These are phyloP conservation scores for Potorous gilbertii DNA, from an alignment of 2,797 vertebrate species.

Conservation along the genomic window DNA sequence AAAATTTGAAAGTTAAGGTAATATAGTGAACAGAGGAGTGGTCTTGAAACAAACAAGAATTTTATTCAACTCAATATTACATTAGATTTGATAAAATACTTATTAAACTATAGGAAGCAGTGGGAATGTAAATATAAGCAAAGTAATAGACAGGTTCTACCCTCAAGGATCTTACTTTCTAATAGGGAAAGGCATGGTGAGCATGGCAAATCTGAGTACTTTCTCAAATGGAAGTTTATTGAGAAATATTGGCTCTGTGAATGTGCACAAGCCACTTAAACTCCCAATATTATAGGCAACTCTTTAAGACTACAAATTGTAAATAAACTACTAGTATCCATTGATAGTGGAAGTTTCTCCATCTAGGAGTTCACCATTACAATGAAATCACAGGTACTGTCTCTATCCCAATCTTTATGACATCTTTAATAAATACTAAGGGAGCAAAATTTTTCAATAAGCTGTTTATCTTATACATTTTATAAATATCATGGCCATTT, in stretches of 20 bases:
- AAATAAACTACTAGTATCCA: neutral
- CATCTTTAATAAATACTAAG: neutral
- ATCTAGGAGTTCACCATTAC: neutral
- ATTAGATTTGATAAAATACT: neutral
- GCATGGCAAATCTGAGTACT: neutral
- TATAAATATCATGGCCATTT: neutral
- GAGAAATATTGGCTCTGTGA: neutral
- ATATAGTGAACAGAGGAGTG: neutral
- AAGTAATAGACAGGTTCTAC: neutral
- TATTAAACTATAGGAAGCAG: neutral
- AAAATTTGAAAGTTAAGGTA: neutral
- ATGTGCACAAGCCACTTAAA: neutral
- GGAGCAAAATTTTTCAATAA: neutral
- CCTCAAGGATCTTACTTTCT: neutral
- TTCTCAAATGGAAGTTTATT: neutral
- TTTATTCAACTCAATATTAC: neutral
- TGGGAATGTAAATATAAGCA: neutral
- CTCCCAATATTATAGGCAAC: neutral
- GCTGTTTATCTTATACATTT: neutral
- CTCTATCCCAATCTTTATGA: neutral
- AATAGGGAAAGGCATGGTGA: neutral
- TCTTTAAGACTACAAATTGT: neutral
- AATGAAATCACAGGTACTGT: neutral
- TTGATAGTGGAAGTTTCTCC: neutral
- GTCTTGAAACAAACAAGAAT: neutral